phyloP scores from a whole-genome alignment of 2,888 invertebrate genomes.

The Alloplasta piceator region DNA sequence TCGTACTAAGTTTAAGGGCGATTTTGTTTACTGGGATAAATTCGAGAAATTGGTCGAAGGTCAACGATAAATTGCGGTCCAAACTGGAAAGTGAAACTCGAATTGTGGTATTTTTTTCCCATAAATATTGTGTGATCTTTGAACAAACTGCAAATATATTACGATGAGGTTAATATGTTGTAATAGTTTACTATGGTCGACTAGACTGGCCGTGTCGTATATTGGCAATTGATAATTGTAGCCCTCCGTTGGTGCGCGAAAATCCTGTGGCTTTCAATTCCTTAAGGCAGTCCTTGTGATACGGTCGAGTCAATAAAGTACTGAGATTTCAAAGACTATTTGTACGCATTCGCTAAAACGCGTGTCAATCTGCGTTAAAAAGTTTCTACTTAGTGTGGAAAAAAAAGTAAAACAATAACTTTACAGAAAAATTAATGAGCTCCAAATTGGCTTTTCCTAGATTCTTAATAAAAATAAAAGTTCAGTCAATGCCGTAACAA shows the following conservation, averaged over 20 bases:
- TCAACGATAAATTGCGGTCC: slow-evolving; percentile 8
- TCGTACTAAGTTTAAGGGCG: background rate
- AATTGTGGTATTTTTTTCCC: background rate
- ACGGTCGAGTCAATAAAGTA: too few relatives aligned
- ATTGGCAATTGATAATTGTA: slow-evolving; percentile 9
- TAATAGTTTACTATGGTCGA: slow-evolving; percentile 48
- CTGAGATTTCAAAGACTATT: too few relatives aligned
- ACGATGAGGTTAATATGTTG: slow-evolving; percentile 51
- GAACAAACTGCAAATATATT: slow-evolving; percentile 24
- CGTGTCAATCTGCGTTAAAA: too few relatives aligned
- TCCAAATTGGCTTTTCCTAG: too few relatives aligned
- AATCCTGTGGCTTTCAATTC: slow-evolving; percentile 12
- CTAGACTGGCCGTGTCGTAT: slow-evolving; percentile 53
- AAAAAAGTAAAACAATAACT: too few relatives aligned
- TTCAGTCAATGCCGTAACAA: too few relatives aligned
- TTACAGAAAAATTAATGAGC: too few relatives aligned
- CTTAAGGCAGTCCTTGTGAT: too few relatives aligned
- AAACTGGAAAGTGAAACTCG: background rate
- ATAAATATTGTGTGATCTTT: background rate
- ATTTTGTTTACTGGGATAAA: slow-evolving; percentile 13
- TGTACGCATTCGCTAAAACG: too few relatives aligned
- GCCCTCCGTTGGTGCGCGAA: slow-evolving; percentile 17
- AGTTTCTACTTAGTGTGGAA: too few relatives aligned
- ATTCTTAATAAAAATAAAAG: too few relatives aligned
- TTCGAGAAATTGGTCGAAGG: slow-evolving; percentile 49